Conservation (phyloP, 2,797 vertebrate genomes). For the Hippoglossus hippoglossus region DNA sequence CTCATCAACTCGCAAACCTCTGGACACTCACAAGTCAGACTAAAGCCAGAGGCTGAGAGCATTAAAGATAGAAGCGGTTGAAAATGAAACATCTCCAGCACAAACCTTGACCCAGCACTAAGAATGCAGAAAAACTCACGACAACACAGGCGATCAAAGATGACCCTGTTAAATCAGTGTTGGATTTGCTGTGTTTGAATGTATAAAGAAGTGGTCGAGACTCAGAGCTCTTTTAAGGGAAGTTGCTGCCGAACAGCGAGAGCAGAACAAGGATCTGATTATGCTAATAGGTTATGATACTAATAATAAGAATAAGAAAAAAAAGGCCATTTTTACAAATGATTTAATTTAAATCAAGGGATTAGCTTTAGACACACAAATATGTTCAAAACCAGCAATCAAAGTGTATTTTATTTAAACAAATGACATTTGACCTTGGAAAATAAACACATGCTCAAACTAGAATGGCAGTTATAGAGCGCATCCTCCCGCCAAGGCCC, state of each 20-base stretch:
- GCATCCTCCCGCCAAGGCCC: too few species aligned
- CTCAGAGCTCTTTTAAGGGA: too few species aligned
- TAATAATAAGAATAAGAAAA: too few species aligned
- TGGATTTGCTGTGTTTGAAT: too few species aligned
- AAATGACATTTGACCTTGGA: conserved; percentile 27
- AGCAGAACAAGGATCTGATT: too few species aligned
- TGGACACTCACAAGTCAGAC: conserved; percentile 49
- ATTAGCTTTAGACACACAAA: conserved; percentile 51
- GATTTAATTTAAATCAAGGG: conserved; percentile 35
- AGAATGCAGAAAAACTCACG: conserved; percentile 17
- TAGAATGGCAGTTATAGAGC: too few species aligned
- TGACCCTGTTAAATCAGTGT: too few species aligned
- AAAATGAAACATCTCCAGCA: conserved; percentile 35
- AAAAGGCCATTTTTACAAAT: not conserved
- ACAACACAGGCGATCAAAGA: conserved; percentile 9
- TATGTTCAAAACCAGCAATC: conserved; percentile 35
- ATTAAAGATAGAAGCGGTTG: conserved; percentile 32
- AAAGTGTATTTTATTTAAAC: conserved; percentile 12
- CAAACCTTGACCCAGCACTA: conserved; percentile 18
- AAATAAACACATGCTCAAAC: conserved; percentile 3
- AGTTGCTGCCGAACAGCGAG: too few species aligned
- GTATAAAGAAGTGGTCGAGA: too few species aligned
- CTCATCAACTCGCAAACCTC: conserved; percentile 61
- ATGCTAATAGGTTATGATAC: too few species aligned
- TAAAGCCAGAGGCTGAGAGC: conserved; percentile 28